phyloP scores from a whole-genome alignment of 2,797 vertebrate genomes.

The Lacerta viridis region DNA sequence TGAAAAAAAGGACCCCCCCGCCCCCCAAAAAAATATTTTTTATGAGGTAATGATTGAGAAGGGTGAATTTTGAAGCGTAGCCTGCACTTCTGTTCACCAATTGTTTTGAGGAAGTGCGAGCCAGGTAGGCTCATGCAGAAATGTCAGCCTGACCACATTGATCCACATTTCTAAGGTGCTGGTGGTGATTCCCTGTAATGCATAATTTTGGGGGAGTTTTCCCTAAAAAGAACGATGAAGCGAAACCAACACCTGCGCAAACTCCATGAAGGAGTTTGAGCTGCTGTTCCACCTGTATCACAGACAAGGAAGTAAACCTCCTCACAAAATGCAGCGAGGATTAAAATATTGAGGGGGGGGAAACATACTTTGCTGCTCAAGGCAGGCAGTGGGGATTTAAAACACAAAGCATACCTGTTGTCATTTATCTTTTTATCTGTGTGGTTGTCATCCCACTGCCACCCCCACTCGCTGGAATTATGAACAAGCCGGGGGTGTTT shows the following conservation, averaged over 20 bases:
- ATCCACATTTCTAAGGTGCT: too few relatives aligned
- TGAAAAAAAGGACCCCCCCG: too few relatives aligned
- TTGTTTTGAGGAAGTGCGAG: too few relatives aligned
- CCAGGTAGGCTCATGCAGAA: too few relatives aligned
- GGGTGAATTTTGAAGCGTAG: too few relatives aligned
- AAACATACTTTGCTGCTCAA: background rate
- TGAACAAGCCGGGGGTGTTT: background rate
- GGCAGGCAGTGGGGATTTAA: background rate
- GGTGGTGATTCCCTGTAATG: background rate
- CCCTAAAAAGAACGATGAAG: background rate
- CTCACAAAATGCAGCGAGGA: background rate
- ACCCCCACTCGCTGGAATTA: background rate
- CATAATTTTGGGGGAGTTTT: background rate
- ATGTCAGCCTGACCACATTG: too few relatives aligned
- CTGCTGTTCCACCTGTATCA: background rate
- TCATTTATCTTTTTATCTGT: constrained; percentile 29
- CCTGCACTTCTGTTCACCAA: too few relatives aligned
- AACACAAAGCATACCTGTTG: constrained; percentile 21
- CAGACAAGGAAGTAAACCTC: constrained; percentile 15
- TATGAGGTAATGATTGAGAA: too few relatives aligned
- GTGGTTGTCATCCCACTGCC: background rate
- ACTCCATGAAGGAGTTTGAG: constrained; percentile 9
- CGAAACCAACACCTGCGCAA: background rate
- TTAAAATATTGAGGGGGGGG: background rate
- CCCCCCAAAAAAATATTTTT: too few relatives aligned